phyloP scores from a whole-genome alignment of 2,797 vertebrate genomes.

The Tinamus major region DNA sequence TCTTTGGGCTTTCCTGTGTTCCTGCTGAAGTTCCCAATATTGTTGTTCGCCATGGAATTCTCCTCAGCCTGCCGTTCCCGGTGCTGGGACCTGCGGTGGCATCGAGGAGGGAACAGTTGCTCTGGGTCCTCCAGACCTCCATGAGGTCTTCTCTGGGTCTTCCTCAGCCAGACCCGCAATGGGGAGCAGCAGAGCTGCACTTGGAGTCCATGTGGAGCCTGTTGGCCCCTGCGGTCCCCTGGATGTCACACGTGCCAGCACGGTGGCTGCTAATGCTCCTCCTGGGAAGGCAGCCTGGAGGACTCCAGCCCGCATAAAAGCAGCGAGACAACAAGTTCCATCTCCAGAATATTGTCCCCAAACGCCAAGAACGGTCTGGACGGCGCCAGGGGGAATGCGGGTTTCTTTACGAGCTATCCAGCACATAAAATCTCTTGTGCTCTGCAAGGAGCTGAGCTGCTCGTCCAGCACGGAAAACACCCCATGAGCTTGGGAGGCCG shows the following conservation, averaged over 20 bases:
- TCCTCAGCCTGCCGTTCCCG: neutral
- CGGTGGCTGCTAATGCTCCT: accelerated
- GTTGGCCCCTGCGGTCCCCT: neutral
- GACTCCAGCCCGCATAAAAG: neutral
- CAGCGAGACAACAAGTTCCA: neutral
- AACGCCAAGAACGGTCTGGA: neutral
- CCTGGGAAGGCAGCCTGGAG: accelerated
- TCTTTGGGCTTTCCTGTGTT: constrained; percentile 55
- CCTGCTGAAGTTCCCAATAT: constrained; percentile 41
- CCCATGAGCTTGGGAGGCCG: neutral
- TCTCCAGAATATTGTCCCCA: neutral
- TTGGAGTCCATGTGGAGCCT: neutral
- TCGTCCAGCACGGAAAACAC: neutral
- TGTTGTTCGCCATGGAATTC: neutral
- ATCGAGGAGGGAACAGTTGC: neutral
- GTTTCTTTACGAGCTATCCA: constrained; percentile 41
- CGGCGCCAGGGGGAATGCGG: constrained; percentile 23
- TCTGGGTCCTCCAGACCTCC: accelerated
- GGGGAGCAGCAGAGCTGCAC: too few species aligned
- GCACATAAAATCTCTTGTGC: neutral
- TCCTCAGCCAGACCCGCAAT: too few species aligned
- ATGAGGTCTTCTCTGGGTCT: neutral
- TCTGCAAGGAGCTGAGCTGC: neutral
- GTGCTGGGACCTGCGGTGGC: neutral
- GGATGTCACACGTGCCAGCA: neutral